Evolutionary conservation across 2,888 invertebrate species (phyloP).

Genomic region (Octodonta nipae): DNA sequence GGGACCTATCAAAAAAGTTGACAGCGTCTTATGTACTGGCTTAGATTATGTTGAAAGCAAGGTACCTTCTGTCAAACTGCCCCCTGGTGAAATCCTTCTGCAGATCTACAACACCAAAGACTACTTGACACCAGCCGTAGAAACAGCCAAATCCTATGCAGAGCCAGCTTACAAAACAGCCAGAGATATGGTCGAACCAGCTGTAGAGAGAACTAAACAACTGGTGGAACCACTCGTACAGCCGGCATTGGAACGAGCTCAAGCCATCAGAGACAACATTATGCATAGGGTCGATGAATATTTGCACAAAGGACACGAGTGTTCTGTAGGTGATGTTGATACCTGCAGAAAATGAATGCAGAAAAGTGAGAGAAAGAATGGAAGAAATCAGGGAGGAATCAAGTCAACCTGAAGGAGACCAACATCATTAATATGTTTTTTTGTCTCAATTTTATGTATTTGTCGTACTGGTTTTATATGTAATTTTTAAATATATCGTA

Average conservation of each 20-base stretch:
- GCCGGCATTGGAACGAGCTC: slow-evolving; percentile 22
- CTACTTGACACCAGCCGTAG: slow-evolving; percentile 30
- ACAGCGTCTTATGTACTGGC: slow-evolving; percentile 42
- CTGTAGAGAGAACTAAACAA: too few species aligned
- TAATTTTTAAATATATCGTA: too few species aligned
- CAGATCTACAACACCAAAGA: slow-evolving; percentile 35
- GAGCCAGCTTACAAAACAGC: slow-evolving; percentile 23
- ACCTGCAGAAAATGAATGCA: too few species aligned
- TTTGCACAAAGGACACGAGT: slow-evolving; percentile 15
- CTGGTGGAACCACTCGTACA: too few species aligned
- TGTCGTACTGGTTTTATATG: too few species aligned
- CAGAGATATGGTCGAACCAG: slow-evolving; percentile 14
- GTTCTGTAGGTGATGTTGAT: neutral
- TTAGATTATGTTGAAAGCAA: slow-evolving; percentile 42
- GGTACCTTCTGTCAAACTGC: slow-evolving; percentile 43
- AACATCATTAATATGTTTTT: too few species aligned
- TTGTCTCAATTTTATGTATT: too few species aligned
- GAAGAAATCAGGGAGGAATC: too few species aligned
- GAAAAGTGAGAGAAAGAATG: too few species aligned
- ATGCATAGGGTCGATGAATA: slow-evolving; percentile 26
- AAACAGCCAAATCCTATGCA: slow-evolving; percentile 22
- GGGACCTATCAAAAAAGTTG: slow-evolving; percentile 41
- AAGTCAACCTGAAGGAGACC: too few species aligned
- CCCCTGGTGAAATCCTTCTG: slow-evolving; percentile 39
- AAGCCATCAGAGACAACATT: slow-evolving; percentile 25